phyloP scores from a whole-genome alignment of 2,113 vertebrate genomes.

The Callithrix jacchus region DNA sequence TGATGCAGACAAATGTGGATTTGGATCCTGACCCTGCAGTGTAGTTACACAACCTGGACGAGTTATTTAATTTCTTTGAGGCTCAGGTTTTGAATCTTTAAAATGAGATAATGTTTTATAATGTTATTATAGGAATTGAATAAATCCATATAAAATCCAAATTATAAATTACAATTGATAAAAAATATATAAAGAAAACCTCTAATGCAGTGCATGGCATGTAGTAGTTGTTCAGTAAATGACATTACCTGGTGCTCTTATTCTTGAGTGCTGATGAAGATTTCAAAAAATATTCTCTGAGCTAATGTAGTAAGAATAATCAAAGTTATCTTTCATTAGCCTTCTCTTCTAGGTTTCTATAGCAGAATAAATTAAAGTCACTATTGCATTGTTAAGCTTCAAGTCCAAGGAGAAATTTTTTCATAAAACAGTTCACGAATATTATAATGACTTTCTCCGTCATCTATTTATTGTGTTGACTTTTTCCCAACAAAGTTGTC shows the following conservation, averaged over 20 bases:
- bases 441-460: neutral
- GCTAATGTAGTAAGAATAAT: neutral
- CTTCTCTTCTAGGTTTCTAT: neutral
- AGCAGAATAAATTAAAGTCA: neutral
- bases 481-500: neutral
- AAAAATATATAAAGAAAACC: neutral
- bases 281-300: neutral
- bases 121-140: neutral
- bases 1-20: neutral
- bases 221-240: neutral
- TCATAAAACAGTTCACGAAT: neutral
- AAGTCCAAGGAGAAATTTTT: slow-evolving; percentile 9
- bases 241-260: neutral
- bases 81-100: neutral
- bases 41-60: neutral
- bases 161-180: neutral
- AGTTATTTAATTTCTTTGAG: neutral
- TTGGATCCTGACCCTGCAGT: neutral
- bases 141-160: neutral
- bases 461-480: neutral
- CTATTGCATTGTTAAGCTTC: neutral
- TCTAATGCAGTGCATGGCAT: neutral
- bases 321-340: neutral
- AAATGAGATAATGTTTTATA: neutral
- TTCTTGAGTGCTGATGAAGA: neutral